These are phyloP conservation scores for Volucella bombylans DNA, from an alignment of 2,888 invertebrate species.

Conservation along the genomic window DNA sequence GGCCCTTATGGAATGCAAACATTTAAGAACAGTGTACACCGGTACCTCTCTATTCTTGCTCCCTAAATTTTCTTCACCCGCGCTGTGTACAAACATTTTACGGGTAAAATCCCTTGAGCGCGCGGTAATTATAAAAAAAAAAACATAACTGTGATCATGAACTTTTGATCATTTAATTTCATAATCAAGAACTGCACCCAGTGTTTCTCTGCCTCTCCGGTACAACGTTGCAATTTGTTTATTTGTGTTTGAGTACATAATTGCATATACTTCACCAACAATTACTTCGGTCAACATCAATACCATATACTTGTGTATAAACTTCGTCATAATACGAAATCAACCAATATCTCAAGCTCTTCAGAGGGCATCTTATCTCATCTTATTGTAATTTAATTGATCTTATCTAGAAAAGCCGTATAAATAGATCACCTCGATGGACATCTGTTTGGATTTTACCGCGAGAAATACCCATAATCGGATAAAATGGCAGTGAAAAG, in stretches of 20 bases:
- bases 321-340: background rate
- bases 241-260: background rate
- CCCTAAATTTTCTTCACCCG: no score
- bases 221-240: no score
- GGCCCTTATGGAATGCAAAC: no score
- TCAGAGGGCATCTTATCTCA: constrained; percentile 37
- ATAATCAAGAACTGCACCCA: no score
- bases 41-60: no score
- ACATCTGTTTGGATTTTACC: background rate
- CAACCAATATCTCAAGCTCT: constrained; percentile 16
- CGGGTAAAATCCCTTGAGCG: no score
- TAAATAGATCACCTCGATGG: constrained; percentile 41
- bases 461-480: background rate
- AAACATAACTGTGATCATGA: no score
- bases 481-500: background rate
- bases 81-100: no score
- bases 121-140: no score
- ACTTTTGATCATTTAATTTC: no score
- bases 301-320: background rate
- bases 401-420: constrained; percentile 43
- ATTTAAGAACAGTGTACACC: no score
- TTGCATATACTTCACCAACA: constrained; percentile 11
- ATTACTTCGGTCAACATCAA: constrained; percentile 51
- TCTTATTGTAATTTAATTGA: background rate
- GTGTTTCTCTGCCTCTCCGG: no score